Percentiles rank a stretch among this genome's conserved stretches.
Evolutionary conservation across 1,140 invertebrate genomes (phyloP).

Genomic region (Asbolus verrucosus): DNA sequence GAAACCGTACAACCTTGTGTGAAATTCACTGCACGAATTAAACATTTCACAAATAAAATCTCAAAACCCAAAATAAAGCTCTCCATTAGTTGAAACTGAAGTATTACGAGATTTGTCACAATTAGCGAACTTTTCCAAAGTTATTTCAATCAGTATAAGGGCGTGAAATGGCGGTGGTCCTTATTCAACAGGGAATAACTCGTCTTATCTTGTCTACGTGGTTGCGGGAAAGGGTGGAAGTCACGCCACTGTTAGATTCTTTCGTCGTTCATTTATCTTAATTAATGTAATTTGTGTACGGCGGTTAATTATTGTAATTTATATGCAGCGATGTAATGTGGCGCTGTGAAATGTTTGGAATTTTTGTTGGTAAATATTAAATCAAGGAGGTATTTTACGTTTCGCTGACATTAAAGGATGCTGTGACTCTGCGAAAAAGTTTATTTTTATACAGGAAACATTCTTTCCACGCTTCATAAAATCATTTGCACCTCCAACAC

Average conservation of each 20-base stretch:
- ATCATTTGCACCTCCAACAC: too few relatives aligned
- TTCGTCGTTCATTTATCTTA: conserved; percentile 37
- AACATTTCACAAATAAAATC: too few relatives aligned
- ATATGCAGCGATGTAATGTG: conserved; percentile 17
- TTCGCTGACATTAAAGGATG: too few relatives aligned
- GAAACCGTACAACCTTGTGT: not conserved
- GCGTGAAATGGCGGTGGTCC: not conserved
- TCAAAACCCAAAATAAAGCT: too few relatives aligned
- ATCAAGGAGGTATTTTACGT: conserved; percentile 2
- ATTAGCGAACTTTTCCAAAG: not conserved
- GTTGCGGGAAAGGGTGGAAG: conserved; percentile 2
- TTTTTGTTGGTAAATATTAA: conserved; percentile 32
- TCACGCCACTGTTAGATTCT: not conserved
- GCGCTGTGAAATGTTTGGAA: conserved; percentile 6
- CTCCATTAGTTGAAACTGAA: too few relatives aligned
- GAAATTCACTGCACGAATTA: too few relatives aligned
- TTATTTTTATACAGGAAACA: too few relatives aligned
- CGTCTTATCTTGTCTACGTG: not conserved
- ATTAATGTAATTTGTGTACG: conserved; percentile 44
- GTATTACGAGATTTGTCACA: too few relatives aligned
- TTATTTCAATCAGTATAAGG: not conserved
- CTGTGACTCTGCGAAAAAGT: too few relatives aligned
- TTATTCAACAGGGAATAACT: not conserved
- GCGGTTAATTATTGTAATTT: conserved; percentile 45
- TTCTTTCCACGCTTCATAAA: too few relatives aligned